Evolutionary conservation across 2,797 vertebrate species (phyloP).

Genomic region (Valencia hispanica): DNA sequence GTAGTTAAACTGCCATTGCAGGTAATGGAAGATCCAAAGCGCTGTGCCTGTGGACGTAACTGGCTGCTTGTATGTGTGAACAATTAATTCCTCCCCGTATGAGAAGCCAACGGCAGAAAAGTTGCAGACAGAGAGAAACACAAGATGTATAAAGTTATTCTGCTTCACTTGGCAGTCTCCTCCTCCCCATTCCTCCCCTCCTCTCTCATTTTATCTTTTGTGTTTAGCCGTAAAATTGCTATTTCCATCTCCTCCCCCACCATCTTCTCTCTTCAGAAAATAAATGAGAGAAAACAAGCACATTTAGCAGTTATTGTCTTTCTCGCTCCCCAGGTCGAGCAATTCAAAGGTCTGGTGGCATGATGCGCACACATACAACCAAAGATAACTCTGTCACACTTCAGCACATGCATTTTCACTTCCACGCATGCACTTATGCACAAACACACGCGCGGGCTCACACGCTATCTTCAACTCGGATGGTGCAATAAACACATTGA

Average conservation of each 20-base stretch:
- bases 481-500: conserved; percentile 77
- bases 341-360: conserved; percentile 48
- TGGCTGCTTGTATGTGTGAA: conserved; percentile 13
- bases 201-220: conserved; percentile 48
- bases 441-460: conserved; percentile 6
- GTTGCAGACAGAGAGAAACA: conserved; percentile 46
- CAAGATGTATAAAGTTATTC: conserved; percentile 61
- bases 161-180: conserved; percentile 37
- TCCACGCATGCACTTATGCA: conserved; percentile 23
- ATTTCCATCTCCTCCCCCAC: conserved; percentile 56
- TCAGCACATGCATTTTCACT: conserved; percentile 48
- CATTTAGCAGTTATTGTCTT: conserved; percentile 67
- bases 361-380: conserved; percentile 28
- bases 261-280: conserved; percentile 61
- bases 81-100: conserved; percentile 27
- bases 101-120: conserved; percentile 31
- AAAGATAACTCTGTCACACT: conserved; percentile 48
- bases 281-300: conserved; percentile 69
- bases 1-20: conserved; percentile 18
- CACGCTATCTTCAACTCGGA: conserved; percentile 44
- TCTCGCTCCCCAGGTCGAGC: conserved; percentile 45
- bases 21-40: conserved; percentile 30
- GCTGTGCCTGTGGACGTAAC: conserved; percentile 7
- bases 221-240: conserved; percentile 57
- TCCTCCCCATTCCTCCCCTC: conserved; percentile 27